Percentiles rank a stretch among this genome's conserved stretches.
Evolutionary conservation across 2,113 vertebrate genomes (phyloP).

Genomic region (Trichomycterus rosablanca): DNA sequence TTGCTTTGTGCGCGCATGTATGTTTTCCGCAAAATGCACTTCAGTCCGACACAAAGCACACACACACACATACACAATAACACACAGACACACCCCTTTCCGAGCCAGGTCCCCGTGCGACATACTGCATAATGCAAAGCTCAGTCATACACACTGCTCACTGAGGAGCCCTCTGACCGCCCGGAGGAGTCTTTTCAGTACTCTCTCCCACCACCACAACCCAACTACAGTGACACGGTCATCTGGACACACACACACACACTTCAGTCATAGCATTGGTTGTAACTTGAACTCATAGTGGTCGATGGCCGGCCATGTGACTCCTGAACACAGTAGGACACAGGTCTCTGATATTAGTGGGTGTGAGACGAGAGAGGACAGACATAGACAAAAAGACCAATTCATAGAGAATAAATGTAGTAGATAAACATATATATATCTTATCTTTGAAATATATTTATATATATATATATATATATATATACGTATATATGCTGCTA

Average conservation of each 20-base stretch:
- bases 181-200: constrained; percentile 17
- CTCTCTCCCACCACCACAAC: constrained; percentile 18
- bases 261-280: constrained; percentile 23
- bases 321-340: constrained; percentile 68
- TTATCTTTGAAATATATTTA: constrained; percentile 45
- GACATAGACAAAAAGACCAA: constrained; percentile 63
- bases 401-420: constrained; percentile 65
- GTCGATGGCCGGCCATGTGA: constrained; percentile 52
- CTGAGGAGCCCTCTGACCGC: background rate
- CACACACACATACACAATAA: constrained; percentile 38
- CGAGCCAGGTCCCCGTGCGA: constrained; percentile 23
- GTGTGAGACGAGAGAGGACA: constrained; percentile 59
- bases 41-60: constrained; percentile 30
- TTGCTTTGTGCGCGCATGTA: constrained; percentile 9
- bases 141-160: constrained; percentile 14
- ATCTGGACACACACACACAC: constrained; percentile 48
- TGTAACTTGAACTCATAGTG: constrained; percentile 55
- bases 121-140: constrained; percentile 34
- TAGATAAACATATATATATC: constrained; percentile 64
- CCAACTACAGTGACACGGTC: constrained; percentile 71
- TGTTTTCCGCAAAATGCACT: constrained; percentile 29
- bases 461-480: constrained; percentile 51
- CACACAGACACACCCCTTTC: background rate
- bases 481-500: constrained; percentile 56
- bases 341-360: constrained; percentile 68